Evolutionary conservation across 2,113 vertebrate genomes (phyloP).

Genomic region (Anarrhichthys ocellatus): DNA sequence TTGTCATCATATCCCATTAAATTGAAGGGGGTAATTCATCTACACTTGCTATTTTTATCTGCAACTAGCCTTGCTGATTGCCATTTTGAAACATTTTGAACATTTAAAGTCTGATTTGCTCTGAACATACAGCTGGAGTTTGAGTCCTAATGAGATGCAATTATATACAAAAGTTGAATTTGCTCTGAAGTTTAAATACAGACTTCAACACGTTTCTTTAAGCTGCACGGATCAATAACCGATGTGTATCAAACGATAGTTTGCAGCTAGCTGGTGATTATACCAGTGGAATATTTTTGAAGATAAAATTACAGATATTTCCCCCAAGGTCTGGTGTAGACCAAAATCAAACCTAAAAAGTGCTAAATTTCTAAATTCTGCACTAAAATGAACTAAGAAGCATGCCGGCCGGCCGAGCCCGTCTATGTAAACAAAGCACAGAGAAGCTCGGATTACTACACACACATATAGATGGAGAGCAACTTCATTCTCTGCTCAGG

Average conservation of each 20-base stretch:
- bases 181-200: background rate
- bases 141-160: background rate
- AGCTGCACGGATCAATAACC: background rate
- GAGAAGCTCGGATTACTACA: too few relatives aligned
- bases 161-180: constrained; percentile 6
- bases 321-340: too few relatives aligned
- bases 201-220: constrained; percentile 6
- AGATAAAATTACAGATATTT: background rate
- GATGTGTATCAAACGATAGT: background rate
- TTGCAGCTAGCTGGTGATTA: background rate
- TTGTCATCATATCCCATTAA: constrained; percentile 52
- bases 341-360: too few relatives aligned
- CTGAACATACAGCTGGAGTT: background rate
- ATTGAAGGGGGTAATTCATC: constrained; percentile 42
- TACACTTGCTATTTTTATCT: constrained; percentile 25
- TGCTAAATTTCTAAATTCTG: too few relatives aligned
- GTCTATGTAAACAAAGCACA: too few relatives aligned
- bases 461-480: too few relatives aligned
- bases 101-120: constrained; percentile 20
- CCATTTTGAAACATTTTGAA: constrained; percentile 24
- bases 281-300: background rate
- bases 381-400: too few relatives aligned
- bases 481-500: too few relatives aligned
- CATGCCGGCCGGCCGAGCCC: too few relatives aligned
- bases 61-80: constrained; percentile 21